Conservation (phyloP, 2,797 vertebrate genomes). For the Anableps anableps region DNA sequence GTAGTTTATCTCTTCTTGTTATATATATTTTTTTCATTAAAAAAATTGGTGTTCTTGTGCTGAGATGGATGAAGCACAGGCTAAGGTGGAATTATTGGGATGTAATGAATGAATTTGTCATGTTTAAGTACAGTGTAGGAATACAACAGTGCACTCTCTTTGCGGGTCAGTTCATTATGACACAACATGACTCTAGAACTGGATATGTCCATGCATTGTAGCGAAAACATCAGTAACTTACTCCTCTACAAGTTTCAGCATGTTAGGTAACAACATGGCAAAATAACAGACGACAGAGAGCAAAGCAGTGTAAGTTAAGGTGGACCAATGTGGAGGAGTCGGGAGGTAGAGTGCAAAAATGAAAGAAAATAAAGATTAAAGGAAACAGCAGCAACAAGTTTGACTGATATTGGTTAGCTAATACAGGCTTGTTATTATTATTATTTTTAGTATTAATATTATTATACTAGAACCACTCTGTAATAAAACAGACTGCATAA, state of each 20-base stretch:
- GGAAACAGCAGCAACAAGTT: slow-evolving; percentile 23
- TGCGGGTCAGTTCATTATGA: slow-evolving; percentile 45
- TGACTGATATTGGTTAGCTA: slow-evolving; percentile 44
- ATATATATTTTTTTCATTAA: slow-evolving; percentile 47
- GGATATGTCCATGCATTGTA: slow-evolving; percentile 33
- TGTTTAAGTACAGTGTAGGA: slow-evolving; percentile 21
- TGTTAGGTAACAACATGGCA: slow-evolving; percentile 80
- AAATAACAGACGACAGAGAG: slow-evolving; percentile 58
- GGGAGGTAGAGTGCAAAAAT: slow-evolving; percentile 14
- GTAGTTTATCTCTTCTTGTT: slow-evolving; percentile 82
- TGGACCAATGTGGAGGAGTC: background rate
- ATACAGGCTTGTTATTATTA: slow-evolving; percentile 19
- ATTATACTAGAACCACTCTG: background rate
- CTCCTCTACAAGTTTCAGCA: slow-evolving; percentile 77
- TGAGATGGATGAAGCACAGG: slow-evolving; percentile 36
- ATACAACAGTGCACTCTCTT: slow-evolving; percentile 42
- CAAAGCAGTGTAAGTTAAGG: slow-evolving; percentile 6
- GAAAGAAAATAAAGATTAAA: slow-evolving; percentile 17
- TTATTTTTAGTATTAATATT: background rate
- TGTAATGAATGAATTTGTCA: slow-evolving; percentile 10
- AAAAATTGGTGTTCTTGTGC: slow-evolving; percentile 38
- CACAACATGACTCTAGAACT: slow-evolving; percentile 27
- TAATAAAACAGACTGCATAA: background rate
- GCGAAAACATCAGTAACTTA: slow-evolving; percentile 67
- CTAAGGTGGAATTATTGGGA: slow-evolving; percentile 36